Base-by-base conservation (phyloP, 2,888 invertebrate genomes). In the Caradrina kadenii region DNA sequence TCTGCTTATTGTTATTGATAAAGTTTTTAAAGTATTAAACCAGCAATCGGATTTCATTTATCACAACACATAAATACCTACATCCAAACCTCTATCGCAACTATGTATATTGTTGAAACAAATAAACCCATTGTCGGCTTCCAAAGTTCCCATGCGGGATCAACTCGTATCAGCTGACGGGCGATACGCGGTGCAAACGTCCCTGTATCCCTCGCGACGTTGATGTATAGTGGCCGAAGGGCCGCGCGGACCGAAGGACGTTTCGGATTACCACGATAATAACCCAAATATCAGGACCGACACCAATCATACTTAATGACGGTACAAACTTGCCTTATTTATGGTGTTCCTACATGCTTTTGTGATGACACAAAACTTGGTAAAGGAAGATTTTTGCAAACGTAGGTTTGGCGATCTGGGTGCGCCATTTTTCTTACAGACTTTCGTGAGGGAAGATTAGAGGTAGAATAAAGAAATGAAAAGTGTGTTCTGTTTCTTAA, bases 251-350 rank as follows among this genome's bases (percentile, higher is more conserved):
- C 56, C 56, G 67, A 54, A 63, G 50, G 62, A 63, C 35, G 42
- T 69, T 21, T 60, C 65, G 58, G 68, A 80, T 80, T 76, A 72
- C 71, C 64, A 50, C 54, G 35, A 55, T 82, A 82, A 80, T 80
- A 80, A 72, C 67, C 69, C 61, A 52, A 69, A 79, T 80, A 74
- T 74, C 68, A 63, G 69, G 58, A 65, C 63, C 55, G 63, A 72
- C 67, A 72, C 76, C 71, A 79, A 67, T 80, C 69, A 79, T 76
- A 82, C 65, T 81, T 64, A 81, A 71, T 69, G 63, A 52, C 10
- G 26, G 26, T 10, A 55, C 65, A 59, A 81, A 76, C 50, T 77
- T 63, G 49, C 52, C 53, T 75, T 75, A 69, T 75, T 67, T 75
- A 79, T 72, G 55, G 55, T 55, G 53, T 69, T 69, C 52, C 62